Conservation (phyloP, 2,113 vertebrate genomes). For the Hemichromis elongatus region DNA sequence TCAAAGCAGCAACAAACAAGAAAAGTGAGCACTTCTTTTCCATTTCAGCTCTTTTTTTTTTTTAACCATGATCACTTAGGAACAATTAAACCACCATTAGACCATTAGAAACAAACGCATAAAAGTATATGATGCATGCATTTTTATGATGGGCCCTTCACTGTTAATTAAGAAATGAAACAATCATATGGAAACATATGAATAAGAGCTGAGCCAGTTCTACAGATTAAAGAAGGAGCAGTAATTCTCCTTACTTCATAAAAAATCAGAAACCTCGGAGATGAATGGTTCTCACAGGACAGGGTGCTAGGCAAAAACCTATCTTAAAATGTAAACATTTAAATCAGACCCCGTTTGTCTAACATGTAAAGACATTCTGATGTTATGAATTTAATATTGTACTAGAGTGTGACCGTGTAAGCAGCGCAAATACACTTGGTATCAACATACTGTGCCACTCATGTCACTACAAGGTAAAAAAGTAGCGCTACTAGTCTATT, state of each 20-base stretch:
- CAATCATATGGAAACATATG: neutral
- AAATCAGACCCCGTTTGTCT: neutral
- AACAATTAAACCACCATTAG: neutral
- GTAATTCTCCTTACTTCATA: neutral
- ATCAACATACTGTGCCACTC: neutral
- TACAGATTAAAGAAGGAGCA: neutral
- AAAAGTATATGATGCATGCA: rapidly evolving
- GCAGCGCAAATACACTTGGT: neutral
- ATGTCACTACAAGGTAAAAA: neutral
- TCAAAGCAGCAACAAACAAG: neutral
- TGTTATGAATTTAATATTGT: neutral
- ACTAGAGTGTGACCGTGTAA: neutral
- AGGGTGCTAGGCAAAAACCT: neutral
- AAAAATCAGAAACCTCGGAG: neutral
- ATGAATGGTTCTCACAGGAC: neutral
- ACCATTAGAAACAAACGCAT: neutral
- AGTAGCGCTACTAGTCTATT: neutral
- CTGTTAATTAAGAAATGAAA: neutral
- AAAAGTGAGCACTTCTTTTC: neutral
- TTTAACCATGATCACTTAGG: neutral
- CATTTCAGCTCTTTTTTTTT: neutral
- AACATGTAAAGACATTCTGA: neutral
- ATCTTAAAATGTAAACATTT: neutral
- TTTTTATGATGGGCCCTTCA: neutral
- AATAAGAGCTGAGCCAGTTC: neutral